A percentile compares a stretch with the other conserved stretches of the same genome.
Evolutionary conservation across 2,113 vertebrate genomes (phyloP).

Genomic region (Nothobranchius kuhntae): DNA sequence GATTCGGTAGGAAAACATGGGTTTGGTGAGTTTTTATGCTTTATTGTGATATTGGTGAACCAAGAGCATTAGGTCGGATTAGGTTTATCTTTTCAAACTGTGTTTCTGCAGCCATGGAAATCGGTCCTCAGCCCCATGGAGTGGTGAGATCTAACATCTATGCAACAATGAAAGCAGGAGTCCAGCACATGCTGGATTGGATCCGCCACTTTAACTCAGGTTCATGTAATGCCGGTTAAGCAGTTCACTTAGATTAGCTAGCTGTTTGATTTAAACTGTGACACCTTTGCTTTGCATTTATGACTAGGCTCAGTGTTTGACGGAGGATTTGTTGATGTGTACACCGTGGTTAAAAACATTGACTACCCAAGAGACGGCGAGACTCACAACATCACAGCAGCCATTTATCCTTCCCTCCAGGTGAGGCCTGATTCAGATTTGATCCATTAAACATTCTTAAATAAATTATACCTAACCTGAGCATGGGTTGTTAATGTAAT

Average conservation of each 20-base stretch:
- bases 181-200: slow-evolving; percentile 72
- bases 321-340: slow-evolving; percentile 67
- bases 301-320: slow-evolving; percentile 64
- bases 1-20: slow-evolving; percentile 79
- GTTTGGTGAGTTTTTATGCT: slow-evolving; percentile 64
- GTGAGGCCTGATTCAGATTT: slow-evolving; percentile 22
- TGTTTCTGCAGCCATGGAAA: slow-evolving; percentile 67
- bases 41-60: neutral
- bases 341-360: slow-evolving; percentile 67
- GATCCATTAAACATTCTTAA: neutral
- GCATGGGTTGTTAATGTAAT: neutral
- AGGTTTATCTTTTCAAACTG: neutral
- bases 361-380: slow-evolving; percentile 72
- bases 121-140: slow-evolving; percentile 75
- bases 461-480: neutral
- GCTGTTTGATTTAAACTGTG: neutral
- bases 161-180: slow-evolving; percentile 57
- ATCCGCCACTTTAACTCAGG: slow-evolving; percentile 72
- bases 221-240: slow-evolving; percentile 16
- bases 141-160: slow-evolving; percentile 74
- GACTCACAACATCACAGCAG: slow-evolving; percentile 67
- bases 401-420: slow-evolving; percentile 75
- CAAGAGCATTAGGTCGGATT: neutral
- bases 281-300: neutral
- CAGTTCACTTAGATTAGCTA: neutral